Evolutionary conservation across 2,113 vertebrate genomes (phyloP), one percentile per base, ranked within the genome.

Genomic region (Melozone crissalis): DNA sequence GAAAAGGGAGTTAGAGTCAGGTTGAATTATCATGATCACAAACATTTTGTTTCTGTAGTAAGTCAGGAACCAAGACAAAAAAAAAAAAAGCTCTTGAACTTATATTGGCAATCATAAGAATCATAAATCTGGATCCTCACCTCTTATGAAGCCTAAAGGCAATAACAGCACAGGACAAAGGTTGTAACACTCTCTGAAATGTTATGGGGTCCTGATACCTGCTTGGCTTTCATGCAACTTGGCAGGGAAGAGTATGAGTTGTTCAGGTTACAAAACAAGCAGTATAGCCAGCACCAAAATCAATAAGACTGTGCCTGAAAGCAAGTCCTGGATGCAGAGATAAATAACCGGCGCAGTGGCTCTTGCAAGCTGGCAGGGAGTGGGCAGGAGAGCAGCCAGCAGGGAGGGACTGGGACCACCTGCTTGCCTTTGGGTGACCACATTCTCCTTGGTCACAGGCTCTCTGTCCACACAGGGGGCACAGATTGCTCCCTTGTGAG

Each of bases 241-340:
- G 75, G 58, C 92, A 90, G 51, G 67, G 51, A 79, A 79, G 35
- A 59, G 39, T 47, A 5, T 76, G 54, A 46, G 71, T 74, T 85
- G 63, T 90, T 93, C 46, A 67, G 68, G 76, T 86, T 88, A 92
- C 91, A 92, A 95, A 93, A 74, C 76, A 96, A 93, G 57, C 72
- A 54, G 35, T 66, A n/a, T 55, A 92, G 79, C 27, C 63, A 88
- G 30, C 35, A 57, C 33, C 49, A 69, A 92, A 95, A 94, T 92
- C 41, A 8, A 47, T 95, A 90, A 71, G 75, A 57, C 65, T 78
- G 3, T 91, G 63, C 39, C 91, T 94, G 76, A 90, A n/a, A 93
- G 57, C 75, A 67, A 55, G 85, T 74, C 59, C 79, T 84, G 52
- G 3, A 26, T 77, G 65, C 47, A 68, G 65, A 94, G 72, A 87